Base-by-base conservation (phyloP, 2,888 invertebrate species). In the Notodonta ziczac region DNA sequence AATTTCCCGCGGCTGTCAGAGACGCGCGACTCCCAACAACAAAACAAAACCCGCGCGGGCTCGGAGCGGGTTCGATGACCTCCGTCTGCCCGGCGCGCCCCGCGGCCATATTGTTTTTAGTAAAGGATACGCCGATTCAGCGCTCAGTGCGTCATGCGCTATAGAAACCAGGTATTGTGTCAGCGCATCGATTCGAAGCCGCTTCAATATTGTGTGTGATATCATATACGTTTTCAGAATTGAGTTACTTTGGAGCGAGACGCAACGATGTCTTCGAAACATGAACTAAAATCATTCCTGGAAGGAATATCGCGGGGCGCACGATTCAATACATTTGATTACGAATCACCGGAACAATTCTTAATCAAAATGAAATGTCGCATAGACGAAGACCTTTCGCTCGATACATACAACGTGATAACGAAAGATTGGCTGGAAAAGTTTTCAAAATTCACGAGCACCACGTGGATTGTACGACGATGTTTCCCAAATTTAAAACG, bases 381-480 rank as follows among this genome's bases (percentile, higher is more conserved):
- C 16, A 69, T 76, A 8, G 75, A 74, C 4, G 59, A 60, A 10
- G 65, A 76, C 5, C 61, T 67, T 10, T 52, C 58, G 0, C 7
- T 52, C 4, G 66, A 72, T 4, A 70, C 66, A 51, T 82, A 80
- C 71, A 76, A 63, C 50, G 48, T 70, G 4, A 79, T 74, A 58
- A 54, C 66, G 0, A 65, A 58, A 7, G 60, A 73, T 32, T 85
- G 84, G 84, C 72, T 84, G 0, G 61, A 55, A 4, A 80, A 77
- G 51, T 84, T 85, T 57, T 74, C 78, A 0, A 71, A 62, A 48
- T 84, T 80, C 59, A 84, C 84, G 0, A 69, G 76, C n/a, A 81
- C 73, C 12, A 52, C 58, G 14, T 72, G 72, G 85, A 80, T 78
- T 16, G 80, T 82, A 2, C 61, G 72, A 50, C 57, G 56, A 24